Evolutionary conservation across 2,797 vertebrate species (phyloP), one percentile per base, ranked within the genome.

Genomic region (Orestias chungarensis): DNA sequence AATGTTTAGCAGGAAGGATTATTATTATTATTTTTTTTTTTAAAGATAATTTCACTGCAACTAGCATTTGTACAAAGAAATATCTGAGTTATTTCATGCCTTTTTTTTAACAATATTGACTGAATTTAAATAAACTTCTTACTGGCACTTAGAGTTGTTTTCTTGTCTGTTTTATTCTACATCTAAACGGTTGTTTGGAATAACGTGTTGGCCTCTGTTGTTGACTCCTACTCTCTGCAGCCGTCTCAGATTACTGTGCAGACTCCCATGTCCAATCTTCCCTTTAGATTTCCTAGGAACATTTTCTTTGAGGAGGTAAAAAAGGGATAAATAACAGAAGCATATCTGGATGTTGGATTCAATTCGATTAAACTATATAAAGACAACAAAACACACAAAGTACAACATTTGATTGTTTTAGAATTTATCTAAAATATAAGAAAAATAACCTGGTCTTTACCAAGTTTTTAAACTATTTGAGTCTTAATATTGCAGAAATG

Each of bases 101-200:
- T 84, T 79, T 81, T 80, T 82, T 74, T 78, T 76, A 55, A 66
- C 14, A 44, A 73, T 55, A 75, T 82, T 85, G 89, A 92, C 86
- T 80, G 81, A 89, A 88, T 70, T 88, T n/a, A 92, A 93, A 93
- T 93, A 93, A 94, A 93, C 66, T 79, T 89, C 69, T 76, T 83
- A 84, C 83, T 89, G 85, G 82, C 86, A 85, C 74, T 81, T 46
- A 68, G 65, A 62, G 54, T 52, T 55, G 12, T 75, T n/a, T 54
- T 40, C 50, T 18, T 33, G 40, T 27, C 29, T 23, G 7, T 44
- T 12, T 80, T 62, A 17, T 23, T 44, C 6, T 6, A 31, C n/a
- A 42, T 47, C 49, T 69, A 17, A 64, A 23, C 31, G 11, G 59
- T 70, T 29, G 31, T 70, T 64, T 23, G 23, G 9, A 15, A 3